phyloP scores from a whole-genome alignment of 2,113 vertebrate genomes.

The Lycocorax pyrrhopterus region DNA sequence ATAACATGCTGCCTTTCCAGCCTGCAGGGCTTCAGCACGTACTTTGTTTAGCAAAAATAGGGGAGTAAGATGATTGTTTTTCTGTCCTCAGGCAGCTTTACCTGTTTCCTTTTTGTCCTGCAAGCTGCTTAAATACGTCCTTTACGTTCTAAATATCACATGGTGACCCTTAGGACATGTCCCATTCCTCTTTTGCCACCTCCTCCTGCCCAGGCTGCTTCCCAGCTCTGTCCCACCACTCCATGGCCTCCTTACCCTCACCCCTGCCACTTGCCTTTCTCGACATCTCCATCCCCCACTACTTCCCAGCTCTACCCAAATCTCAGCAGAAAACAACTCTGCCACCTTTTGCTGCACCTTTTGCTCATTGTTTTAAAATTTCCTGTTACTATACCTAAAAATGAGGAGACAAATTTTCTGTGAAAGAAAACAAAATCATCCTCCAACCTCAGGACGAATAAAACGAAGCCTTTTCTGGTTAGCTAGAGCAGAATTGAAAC shows the following conservation, averaged over 20 bases:
- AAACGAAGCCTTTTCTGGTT: background rate
- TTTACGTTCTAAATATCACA: background rate
- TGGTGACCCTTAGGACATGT: background rate
- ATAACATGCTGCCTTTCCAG: background rate
- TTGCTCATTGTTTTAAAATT: background rate
- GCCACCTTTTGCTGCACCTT: background rate
- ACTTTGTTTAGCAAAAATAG: background rate
- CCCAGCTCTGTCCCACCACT: background rate
- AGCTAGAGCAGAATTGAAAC: background rate
- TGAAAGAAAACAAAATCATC: background rate
- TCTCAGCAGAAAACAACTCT: background rate
- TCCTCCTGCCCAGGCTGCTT: background rate
- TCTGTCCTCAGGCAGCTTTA: background rate
- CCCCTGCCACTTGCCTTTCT: background rate
- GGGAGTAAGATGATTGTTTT: background rate
- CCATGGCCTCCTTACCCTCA: background rate
- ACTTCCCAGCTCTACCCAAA: background rate
- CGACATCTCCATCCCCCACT: background rate
- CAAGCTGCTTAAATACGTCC: background rate
- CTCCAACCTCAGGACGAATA: background rate
- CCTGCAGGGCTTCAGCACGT: background rate
- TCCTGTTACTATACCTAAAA: background rate
- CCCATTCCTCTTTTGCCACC: background rate
- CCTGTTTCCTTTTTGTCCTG: background rate
- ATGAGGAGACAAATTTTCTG: background rate